phyloP scores from a whole-genome alignment of 2,888 invertebrate genomes.

The Mantis religiosa region DNA sequence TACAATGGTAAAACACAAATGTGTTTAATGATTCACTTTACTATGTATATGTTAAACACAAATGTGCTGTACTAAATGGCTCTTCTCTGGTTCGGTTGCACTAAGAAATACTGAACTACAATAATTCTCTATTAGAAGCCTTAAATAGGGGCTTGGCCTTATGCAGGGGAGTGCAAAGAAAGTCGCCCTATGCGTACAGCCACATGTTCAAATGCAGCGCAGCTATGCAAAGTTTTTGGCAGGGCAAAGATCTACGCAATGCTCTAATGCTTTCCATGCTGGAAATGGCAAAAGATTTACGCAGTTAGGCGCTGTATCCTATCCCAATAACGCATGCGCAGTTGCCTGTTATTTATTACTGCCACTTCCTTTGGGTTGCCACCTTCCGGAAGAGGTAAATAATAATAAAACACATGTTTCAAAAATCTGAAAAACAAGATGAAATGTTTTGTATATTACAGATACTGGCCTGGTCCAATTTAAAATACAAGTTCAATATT shows the following conservation, averaged over 20 bases:
- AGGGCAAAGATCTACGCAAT: background rate
- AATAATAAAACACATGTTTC: background rate
- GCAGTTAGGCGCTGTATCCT: background rate
- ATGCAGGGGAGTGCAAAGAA: background rate
- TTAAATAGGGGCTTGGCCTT: background rate
- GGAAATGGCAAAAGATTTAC: background rate
- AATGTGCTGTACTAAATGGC: background rate
- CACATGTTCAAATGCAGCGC: constrained; percentile 1
- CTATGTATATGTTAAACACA: no score
- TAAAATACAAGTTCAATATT: background rate
- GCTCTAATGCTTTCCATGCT: background rate
- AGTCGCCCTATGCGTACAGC: constrained; percentile 9
- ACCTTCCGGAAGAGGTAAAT: constrained; percentile 2
- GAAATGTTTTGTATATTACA: background rate
- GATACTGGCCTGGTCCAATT: constrained; percentile 15
- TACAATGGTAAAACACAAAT: background rate
- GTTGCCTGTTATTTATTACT: background rate
- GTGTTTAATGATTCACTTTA: background rate
- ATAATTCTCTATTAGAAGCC: background rate
- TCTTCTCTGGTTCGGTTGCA: background rate
- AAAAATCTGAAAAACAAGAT: constrained; percentile 18
- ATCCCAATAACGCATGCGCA: constrained; percentile 7
- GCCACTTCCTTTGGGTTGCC: constrained; percentile 12
- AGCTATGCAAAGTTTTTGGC: background rate
- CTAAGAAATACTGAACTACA: background rate